phyloP scores from a whole-genome alignment of 2,113 vertebrate genomes.

The Percopsis transmontana region DNA sequence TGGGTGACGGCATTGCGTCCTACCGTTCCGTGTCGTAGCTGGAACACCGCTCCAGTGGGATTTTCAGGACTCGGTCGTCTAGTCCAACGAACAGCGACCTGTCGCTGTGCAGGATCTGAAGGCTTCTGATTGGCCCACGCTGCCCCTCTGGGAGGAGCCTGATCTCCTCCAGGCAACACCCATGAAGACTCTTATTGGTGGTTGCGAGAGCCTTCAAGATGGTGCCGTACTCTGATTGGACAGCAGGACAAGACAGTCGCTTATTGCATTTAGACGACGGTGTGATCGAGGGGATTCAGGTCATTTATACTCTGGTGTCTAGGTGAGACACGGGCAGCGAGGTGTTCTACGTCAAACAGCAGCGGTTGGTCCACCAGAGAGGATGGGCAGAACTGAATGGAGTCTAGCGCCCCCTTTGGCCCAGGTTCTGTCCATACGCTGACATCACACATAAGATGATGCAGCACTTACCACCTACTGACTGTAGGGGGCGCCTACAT shows the following conservation, averaged over 20 bases:
- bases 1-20: background rate
- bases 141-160: conserved; percentile 83
- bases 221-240: conserved; percentile 86
- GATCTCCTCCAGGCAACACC: conserved; percentile 93
- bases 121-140: conserved; percentile 82
- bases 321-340: too few relatives aligned
- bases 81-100: conserved; percentile 90
- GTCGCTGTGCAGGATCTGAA: conserved; percentile 88
- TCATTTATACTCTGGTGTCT: too few relatives aligned
- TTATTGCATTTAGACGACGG: too few relatives aligned
- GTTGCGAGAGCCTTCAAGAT: conserved; percentile 91
- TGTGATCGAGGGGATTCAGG: background rate
- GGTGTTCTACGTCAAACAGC: too few relatives aligned
- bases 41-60: conserved; percentile 89
- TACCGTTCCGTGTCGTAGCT: conserved; percentile 84
- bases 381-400: too few relatives aligned
- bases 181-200: conserved; percentile 79
- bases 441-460: too few relatives aligned
- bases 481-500: too few relatives aligned
- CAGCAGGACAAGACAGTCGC: background rate
- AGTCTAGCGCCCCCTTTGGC: too few relatives aligned
- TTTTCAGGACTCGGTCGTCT: conserved; percentile 84
- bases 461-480: too few relatives aligned
- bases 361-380: too few relatives aligned
- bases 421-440: too few relatives aligned